Percentiles rank a stretch among this genome's conserved stretches.
Conservation (phyloP, 1,140 invertebrate species). For the Spodoptera frugiperda region DNA sequence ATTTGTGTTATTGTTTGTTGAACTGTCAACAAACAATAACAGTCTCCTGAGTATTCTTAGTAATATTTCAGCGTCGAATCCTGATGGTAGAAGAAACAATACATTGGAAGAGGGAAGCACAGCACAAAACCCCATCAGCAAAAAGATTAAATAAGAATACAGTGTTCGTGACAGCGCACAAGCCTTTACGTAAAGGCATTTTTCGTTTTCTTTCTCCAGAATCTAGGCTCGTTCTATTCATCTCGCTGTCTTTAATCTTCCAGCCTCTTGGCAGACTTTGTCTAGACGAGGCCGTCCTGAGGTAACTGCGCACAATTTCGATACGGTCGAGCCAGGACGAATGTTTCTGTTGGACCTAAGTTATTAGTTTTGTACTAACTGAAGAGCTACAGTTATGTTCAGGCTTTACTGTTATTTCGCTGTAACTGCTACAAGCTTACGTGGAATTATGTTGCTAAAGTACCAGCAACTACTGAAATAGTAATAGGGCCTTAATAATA, state of each 20-base stretch:
- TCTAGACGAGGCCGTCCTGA: conserved; percentile 69
- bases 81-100: conserved; percentile 37
- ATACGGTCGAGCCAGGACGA: conserved; percentile 51
- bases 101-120: conserved; percentile 52
- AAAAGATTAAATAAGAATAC: conserved; percentile 81
- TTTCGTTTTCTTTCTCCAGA: conserved; percentile 77
- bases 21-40: neutral
- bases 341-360: conserved; percentile 44
- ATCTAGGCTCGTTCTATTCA: conserved; percentile 76
- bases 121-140: conserved; percentile 64
- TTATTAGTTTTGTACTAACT: conserved; percentile 44
- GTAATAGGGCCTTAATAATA: neutral
- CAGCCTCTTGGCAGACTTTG: conserved; percentile 72
- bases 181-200: conserved; percentile 77
- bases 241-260: conserved; percentile 78
- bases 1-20: neutral
- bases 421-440: conserved; percentile 26
- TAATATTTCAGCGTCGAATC: conserved; percentile 22
- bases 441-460: conserved; percentile 10
- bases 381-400: conserved; percentile 19
- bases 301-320: conserved; percentile 64
- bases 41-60: neutral
- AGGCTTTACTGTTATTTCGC: conserved; percentile 43
- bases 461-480: neutral
- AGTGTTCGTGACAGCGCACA: conserved; percentile 80